phyloP scores from a whole-genome alignment of 2,113 vertebrate genomes.

The Perognathus longimembris region DNA sequence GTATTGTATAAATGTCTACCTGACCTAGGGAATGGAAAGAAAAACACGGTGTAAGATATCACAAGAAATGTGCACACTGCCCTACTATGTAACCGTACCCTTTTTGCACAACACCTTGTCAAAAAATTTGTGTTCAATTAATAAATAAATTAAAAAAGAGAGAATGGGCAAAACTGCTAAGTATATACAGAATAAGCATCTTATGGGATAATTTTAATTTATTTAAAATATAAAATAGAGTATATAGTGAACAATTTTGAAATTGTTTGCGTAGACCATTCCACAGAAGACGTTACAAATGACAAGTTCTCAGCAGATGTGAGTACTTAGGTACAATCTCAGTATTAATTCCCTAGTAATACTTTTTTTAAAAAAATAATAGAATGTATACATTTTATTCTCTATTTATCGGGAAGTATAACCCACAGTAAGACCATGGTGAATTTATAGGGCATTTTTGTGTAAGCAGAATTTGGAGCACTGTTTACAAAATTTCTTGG shows the following conservation, averaged over 20 bases:
- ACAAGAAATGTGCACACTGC: too few species aligned
- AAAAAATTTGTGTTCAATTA: too few species aligned
- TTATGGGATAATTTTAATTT: neutral
- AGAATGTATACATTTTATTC: neutral
- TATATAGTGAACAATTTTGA: neutral
- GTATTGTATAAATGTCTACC: too few species aligned
- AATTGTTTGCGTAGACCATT: neutral
- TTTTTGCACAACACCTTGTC: too few species aligned
- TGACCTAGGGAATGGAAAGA: too few species aligned
- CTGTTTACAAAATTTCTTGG: conserved; percentile 29
- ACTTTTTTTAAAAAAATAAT: neutral
- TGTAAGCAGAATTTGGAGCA: neutral
- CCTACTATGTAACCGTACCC: too few species aligned
- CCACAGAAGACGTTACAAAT: neutral
- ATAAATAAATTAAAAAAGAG: conserved; percentile 39
- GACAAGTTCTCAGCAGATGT: neutral
- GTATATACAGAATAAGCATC: neutral
- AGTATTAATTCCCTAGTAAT: too few species aligned
- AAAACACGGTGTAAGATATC: too few species aligned
- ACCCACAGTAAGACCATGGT: neutral
- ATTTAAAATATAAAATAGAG: neutral
- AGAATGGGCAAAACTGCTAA: neutral
- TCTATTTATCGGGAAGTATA: neutral
- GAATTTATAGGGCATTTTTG: neutral
- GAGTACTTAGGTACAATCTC: too few species aligned